Percentiles rank a stretch among this genome's conserved stretches.
Conservation (phyloP, 1,140 invertebrate genomes). For the Hormaphis cornu region DNA sequence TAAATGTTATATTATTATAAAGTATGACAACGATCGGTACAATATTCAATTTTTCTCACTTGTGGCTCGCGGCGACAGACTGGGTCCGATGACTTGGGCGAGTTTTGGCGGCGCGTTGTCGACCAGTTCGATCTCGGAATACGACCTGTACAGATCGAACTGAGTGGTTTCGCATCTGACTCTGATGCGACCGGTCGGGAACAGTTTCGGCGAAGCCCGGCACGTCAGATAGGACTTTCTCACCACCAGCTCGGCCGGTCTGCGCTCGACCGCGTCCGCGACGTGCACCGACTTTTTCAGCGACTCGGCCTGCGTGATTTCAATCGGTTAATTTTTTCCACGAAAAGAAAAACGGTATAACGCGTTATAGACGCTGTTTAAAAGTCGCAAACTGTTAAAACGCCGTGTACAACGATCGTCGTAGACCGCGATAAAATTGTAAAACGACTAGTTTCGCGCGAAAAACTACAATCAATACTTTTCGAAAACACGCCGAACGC, state of each 20-base stretch:
- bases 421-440: no score
- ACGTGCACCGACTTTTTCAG: not conserved
- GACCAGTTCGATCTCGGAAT: conserved; percentile 2
- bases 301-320: not conserved
- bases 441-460: no score
- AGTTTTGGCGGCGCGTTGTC: conserved; percentile 21
- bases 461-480: no score
- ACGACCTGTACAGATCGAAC: conserved; percentile 5
- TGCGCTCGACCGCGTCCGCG: not conserved
- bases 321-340: no score
- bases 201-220: not conserved
- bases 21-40: no score
- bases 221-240: not conserved
- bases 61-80: not conserved
- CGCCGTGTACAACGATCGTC: no score
- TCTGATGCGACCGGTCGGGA: conserved; percentile 11
- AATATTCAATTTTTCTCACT: no score
- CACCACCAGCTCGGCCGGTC: not conserved
- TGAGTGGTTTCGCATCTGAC: conserved; percentile 3
- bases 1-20: no score
- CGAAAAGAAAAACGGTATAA: no score
- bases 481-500: no score
- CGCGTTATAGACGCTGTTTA: no score
- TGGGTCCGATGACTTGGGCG: conserved; percentile 10
- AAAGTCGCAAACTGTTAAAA: no score